Evolutionary conservation across 2,888 invertebrate species (phyloP).

Genomic region (Nomada ruficornis): DNA sequence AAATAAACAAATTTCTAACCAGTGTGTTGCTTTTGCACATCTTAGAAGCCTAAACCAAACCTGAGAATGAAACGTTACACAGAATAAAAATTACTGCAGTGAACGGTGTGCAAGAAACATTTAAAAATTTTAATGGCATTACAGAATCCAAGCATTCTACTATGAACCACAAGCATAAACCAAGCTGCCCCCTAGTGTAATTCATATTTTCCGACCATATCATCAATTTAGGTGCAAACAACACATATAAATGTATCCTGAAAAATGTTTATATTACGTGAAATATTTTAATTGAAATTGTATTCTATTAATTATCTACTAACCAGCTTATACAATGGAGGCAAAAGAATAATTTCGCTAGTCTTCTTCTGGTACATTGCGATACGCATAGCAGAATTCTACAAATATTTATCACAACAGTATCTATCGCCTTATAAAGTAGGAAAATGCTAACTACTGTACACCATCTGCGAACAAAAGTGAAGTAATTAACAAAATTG

Average conservation of each 20-base stretch:
- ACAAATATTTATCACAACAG: slow-evolving; percentile 64
- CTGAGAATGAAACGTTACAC: slow-evolving; percentile 37
- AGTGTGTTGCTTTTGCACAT: slow-evolving; percentile 58
- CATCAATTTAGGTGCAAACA: slow-evolving; percentile 74
- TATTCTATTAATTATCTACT: slow-evolving; percentile 46
- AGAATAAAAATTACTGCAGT: slow-evolving; percentile 1
- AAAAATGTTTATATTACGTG: slow-evolving; percentile 17
- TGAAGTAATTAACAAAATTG: background rate
- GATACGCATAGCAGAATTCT: slow-evolving; percentile 69
- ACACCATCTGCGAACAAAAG: slow-evolving; percentile 62
- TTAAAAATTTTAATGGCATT: slow-evolving; percentile 32
- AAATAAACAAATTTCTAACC: slow-evolving; percentile 74
- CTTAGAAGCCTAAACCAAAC: slow-evolving; percentile 63
- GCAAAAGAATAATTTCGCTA: slow-evolving; percentile 70
- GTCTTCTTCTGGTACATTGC: slow-evolving; percentile 60
- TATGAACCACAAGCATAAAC: slow-evolving; percentile 75
- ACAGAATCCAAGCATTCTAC: slow-evolving; percentile 76
- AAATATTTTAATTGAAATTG: background rate
- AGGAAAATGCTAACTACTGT: slow-evolving; percentile 56
- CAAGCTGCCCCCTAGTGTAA: slow-evolving; percentile 62
- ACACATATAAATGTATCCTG: slow-evolving; percentile 74
- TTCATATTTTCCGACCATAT: slow-evolving; percentile 65
- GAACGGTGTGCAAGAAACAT: background rate
- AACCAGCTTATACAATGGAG: slow-evolving; percentile 75
- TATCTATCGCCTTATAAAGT: slow-evolving; percentile 72